phyloP scores from a whole-genome alignment of 2,888 invertebrate genomes.

The Epinotia brunnichana region DNA sequence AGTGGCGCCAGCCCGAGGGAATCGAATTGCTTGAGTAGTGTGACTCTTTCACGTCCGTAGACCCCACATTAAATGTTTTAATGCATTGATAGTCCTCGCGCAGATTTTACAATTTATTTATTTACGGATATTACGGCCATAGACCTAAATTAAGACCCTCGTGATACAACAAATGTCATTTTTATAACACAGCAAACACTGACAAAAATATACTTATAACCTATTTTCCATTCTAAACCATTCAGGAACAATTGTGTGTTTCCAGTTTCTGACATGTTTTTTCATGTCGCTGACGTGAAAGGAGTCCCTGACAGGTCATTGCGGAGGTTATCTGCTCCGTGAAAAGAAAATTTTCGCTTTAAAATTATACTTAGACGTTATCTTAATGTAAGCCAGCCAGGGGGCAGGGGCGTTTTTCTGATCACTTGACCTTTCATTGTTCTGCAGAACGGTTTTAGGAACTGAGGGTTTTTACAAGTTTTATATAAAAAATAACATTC shows the following conservation, averaged over 20 bases:
- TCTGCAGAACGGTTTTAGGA: background rate
- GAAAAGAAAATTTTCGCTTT: constrained; percentile 10
- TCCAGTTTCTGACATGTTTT: constrained; percentile 18
- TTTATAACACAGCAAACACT: too few species aligned
- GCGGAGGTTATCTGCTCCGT: constrained; percentile 18
- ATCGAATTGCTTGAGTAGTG: background rate
- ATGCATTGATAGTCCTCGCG: background rate
- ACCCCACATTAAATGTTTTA: background rate
- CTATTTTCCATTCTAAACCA: background rate
- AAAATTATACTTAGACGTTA: constrained; percentile 5
- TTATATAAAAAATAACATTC: too few species aligned
- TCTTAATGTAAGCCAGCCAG: constrained; percentile 18
- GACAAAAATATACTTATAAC: background rate
- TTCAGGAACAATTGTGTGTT: constrained; percentile 5
- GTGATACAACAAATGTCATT: too few species aligned
- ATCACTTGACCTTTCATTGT: constrained; percentile 5
- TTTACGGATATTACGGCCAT: too few species aligned
- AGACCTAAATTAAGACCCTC: too few species aligned
- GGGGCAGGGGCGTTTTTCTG: constrained; percentile 1
- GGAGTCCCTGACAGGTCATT: background rate
- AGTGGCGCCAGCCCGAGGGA: background rate
- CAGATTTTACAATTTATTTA: too few species aligned
- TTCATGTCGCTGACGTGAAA: constrained; percentile 22
- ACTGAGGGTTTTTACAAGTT: background rate
- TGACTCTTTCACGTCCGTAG: background rate